Evolutionary conservation across 2,797 vertebrate species (phyloP), one percentile per base, ranked within the genome.

Genomic region (Xenentodon cancila): DNA sequence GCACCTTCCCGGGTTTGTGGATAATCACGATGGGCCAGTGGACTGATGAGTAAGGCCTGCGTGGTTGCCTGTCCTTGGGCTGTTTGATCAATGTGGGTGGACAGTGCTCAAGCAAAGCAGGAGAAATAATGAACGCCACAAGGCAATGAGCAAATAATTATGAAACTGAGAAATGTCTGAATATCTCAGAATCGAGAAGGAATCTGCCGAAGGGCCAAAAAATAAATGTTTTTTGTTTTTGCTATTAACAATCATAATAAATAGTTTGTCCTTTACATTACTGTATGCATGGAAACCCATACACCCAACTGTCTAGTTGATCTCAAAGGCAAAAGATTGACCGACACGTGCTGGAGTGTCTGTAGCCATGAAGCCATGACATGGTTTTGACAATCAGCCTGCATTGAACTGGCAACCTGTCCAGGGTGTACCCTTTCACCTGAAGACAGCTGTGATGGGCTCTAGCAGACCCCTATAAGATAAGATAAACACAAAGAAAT

Each of bases 11-110:
- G 17, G 65, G 70, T 74, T 73, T 56, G 67, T 43, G 58, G 74
- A 71, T 82, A 76, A 87, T 82, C 74, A 84, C 19, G 40, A 76
- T 55, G 30, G 74, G 64, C 69, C 67, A 79, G 80, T 79, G 79
- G 80, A 81, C 69, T 79, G 82, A 58, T 80, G 80, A 83, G 78
- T 75, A 70, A 76, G 67, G 72, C 66, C 64, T 71, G 69, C 76
- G 81, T 79, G 75, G 61, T 64, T 80, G 59, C 70, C 71, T 81
- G 16, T 79, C 81, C 82, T 86, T 64, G 2, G 68, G 82, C 77
- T 81, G 73, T 84, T 78, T 80, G 73, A 85, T 87, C 76, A 75
- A 44, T 70, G 88, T 87, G 82, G 80, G 88, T 85, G 77, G 81
- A 89, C 51, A 60, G 59, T 19, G 7, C 65, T 32, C 76, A 77